Conservation (phyloP, 2,113 vertebrate genomes). For the Eidolon helvum region DNA sequence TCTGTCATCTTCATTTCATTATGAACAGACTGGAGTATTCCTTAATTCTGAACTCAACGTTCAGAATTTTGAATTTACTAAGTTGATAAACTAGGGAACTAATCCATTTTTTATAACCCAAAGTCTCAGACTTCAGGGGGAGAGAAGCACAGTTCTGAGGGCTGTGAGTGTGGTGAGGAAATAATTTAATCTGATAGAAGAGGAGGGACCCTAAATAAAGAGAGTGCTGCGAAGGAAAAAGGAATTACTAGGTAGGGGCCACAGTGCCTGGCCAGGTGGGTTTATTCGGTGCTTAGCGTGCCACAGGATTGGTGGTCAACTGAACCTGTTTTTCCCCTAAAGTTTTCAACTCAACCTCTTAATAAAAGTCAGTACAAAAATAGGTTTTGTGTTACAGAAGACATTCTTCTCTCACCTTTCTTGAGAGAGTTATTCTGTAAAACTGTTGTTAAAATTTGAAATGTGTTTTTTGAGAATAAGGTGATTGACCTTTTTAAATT, state of each 20-base stretch:
- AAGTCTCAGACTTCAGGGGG: background rate
- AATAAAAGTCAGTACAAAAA: background rate
- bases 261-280: background rate
- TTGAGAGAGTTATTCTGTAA: background rate
- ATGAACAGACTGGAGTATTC: background rate
- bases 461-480: background rate
- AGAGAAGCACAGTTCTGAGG: background rate
- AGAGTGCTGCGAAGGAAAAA: background rate
- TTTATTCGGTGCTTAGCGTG: background rate
- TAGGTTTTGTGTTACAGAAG: background rate
- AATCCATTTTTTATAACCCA: background rate
- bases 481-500: background rate
- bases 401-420: background rate
- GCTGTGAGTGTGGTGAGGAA: background rate
- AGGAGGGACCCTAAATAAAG: background rate
- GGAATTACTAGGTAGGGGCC: background rate
- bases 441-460: background rate
- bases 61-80: conserved; percentile 30
- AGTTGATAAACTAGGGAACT: background rate
- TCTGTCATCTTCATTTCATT: conserved; percentile 25
- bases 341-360: background rate
- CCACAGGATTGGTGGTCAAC: background rate
- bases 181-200: background rate
- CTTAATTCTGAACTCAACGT: background rate
- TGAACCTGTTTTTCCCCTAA: background rate